A percentile compares a stretch with the other conserved stretches of the same genome.
Evolutionary conservation across 2,113 vertebrate species (phyloP).

Genomic region (Chitala chitala): DNA sequence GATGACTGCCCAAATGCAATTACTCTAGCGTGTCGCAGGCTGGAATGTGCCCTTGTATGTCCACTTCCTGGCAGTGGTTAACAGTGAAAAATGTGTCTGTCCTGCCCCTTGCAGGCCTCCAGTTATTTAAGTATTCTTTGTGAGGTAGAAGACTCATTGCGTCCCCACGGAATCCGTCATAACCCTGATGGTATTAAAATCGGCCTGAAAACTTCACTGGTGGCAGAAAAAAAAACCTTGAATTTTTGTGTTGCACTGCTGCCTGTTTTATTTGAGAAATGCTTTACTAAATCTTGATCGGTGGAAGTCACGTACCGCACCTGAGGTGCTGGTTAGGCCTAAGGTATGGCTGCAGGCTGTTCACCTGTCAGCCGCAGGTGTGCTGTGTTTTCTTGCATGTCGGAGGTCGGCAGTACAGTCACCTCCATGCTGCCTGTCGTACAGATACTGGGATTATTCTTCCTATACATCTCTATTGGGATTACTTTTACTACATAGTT

Average conservation of each 20-base stretch:
- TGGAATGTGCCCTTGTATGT: conserved; percentile 21
- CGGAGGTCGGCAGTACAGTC: neutral
- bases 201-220: neutral
- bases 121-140: conserved; percentile 14
- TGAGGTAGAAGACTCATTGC: conserved; percentile 10
- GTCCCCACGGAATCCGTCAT: conserved; percentile 3
- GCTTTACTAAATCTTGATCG: neutral
- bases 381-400: neutral
- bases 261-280: neutral
- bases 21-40: conserved; percentile 9
- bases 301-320: no score
- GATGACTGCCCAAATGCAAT: conserved; percentile 11
- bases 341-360: conserved; percentile 9
- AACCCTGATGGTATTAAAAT: conserved; percentile 5
- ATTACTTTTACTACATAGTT: neutral
- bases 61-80: conserved; percentile 20
- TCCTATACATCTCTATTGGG: neutral
- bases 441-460: neutral
- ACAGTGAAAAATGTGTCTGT: conserved; percentile 17
- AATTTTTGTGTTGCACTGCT: neutral
- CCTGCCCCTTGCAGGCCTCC: conserved; percentile 1
- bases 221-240: neutral
- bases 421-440: neutral
- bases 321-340: conserved; percentile 5
- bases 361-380: neutral